Conservation (phyloP, 2,888 invertebrate genomes). For the Altica lythri region DNA sequence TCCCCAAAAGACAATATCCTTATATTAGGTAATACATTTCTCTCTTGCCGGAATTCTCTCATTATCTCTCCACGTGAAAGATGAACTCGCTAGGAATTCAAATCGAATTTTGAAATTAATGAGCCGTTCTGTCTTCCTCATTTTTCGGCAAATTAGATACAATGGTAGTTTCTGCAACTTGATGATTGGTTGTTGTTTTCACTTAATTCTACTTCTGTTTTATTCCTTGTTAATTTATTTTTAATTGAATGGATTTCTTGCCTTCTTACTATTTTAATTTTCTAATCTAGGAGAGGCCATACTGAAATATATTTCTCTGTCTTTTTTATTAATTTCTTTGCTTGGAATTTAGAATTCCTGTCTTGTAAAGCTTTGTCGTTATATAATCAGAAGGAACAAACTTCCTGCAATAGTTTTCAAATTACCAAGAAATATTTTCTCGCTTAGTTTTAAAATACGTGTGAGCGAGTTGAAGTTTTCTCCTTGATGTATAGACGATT, state of each 20-base stretch:
- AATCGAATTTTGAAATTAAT: constrained; percentile 46
- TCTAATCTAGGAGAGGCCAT: too few species aligned
- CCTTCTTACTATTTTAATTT: too few species aligned
- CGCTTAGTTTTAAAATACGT: constrained; percentile 14
- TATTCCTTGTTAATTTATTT: constrained; percentile 7
- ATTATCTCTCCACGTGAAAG: constrained; percentile 47
- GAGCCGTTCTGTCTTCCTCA: constrained; percentile 40
- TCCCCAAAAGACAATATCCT: constrained; percentile 52
- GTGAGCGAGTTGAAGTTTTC: constrained; percentile 11
- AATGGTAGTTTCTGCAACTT: constrained; percentile 27
- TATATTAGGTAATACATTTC: constrained; percentile 56
- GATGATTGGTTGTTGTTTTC: constrained; percentile 27
- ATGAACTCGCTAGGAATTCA: constrained; percentile 46
- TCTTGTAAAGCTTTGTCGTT: constrained; percentile 41
- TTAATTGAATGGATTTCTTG: too few species aligned
- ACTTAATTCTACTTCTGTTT: constrained; percentile 11
- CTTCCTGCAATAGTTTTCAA: constrained; percentile 44
- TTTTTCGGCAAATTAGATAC: constrained; percentile 34
- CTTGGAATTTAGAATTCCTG: constrained; percentile 46
- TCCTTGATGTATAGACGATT: constrained; percentile 9
- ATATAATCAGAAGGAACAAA: constrained; percentile 41
- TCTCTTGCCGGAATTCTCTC: constrained; percentile 52
- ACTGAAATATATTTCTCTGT: constrained; percentile 12
- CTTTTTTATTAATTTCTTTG: constrained; percentile 20
- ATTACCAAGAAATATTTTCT: constrained; percentile 19